Conservation (phyloP, 2,888 invertebrate species). For the Lepetodrilus schrolli region DNA sequence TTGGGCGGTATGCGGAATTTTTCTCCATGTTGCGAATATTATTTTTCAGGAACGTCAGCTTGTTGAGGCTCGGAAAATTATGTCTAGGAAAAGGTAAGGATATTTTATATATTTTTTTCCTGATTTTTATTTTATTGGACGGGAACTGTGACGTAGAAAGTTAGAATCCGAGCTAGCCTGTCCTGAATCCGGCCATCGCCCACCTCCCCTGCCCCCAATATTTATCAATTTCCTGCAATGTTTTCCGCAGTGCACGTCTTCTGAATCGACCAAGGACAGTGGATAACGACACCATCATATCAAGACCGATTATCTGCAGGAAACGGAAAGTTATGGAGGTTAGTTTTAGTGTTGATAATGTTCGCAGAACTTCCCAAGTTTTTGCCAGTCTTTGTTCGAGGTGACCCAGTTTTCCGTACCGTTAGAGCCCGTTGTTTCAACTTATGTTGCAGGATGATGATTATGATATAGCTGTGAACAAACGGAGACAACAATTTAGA, state of each 20-base stretch:
- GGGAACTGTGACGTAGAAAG: background rate
- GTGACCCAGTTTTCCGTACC: conserved; percentile 1
- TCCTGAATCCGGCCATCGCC: too few species aligned
- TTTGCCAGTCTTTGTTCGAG: conserved; percentile 27
- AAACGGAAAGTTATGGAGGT: conserved; percentile 67
- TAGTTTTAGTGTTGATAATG: conserved; percentile 35
- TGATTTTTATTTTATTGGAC: background rate
- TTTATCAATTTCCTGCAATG: background rate
- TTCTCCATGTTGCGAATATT: conserved; percentile 21
- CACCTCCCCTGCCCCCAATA: too few species aligned
- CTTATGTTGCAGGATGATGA: conserved; percentile 57
- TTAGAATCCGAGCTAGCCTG: too few species aligned
- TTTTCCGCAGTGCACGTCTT: conserved; percentile 53
- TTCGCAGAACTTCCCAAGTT: background rate
- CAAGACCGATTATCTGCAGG: conserved; percentile 48
- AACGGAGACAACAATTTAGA: conserved; percentile 61
- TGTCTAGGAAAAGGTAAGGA: conserved; percentile 65
- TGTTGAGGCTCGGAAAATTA: conserved; percentile 40
- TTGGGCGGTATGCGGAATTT: background rate
- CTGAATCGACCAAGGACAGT: conserved; percentile 49
- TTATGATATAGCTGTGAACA: conserved; percentile 51
- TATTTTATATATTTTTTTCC: conserved; percentile 27
- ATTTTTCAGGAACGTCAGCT: background rate
- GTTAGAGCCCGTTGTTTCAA: background rate
- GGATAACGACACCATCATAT: conserved; percentile 12